Conservation (phyloP, 1,140 invertebrate species). For the Lordiphosa clarofinis region DNA sequence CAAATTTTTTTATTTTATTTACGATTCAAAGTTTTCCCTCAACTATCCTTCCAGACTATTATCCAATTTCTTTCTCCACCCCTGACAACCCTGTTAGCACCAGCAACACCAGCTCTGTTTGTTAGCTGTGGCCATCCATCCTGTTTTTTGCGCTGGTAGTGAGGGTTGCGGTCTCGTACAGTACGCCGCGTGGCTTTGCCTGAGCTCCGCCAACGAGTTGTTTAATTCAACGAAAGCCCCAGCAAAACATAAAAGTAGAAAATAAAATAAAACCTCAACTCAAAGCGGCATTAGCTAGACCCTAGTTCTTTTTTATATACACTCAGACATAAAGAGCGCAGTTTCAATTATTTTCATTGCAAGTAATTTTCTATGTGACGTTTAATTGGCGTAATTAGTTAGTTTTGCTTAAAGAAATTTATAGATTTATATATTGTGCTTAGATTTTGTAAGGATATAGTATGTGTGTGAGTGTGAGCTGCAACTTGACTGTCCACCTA, state of each 20-base stretch:
- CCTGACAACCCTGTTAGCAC: conserved; percentile 39
- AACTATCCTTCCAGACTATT: no score
- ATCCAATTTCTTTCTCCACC: neutral
- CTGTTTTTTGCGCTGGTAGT: conserved; percentile 44
- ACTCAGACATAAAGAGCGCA: conserved; percentile 9
- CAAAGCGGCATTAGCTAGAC: conserved; percentile 22
- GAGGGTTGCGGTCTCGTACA: conserved; percentile 67
- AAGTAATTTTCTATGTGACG: conserved; percentile 29
- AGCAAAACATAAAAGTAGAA: conserved; percentile 13
- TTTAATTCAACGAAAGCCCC: conserved; percentile 3
- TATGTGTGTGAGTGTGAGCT: conserved; percentile 5
- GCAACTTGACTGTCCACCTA: conserved; percentile 50
- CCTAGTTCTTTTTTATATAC: conserved; percentile 25
- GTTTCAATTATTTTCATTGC: conserved; percentile 38
- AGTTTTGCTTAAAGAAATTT: conserved; percentile 56
- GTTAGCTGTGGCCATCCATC: conserved; percentile 8
- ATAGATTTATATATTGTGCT: conserved; percentile 12
- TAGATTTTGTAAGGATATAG: neutral
- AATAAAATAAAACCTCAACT: conserved; percentile 11
- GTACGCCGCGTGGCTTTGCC: conserved; percentile 56
- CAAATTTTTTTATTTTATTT: no score
- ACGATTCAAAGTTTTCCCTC: no score
- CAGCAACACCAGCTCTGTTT: neutral
- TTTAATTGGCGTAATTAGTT: conserved; percentile 51
- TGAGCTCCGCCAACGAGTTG: conserved; percentile 1